A percentile compares a stretch with the other conserved stretches of the same genome.
phyloP scores from a whole-genome alignment of 2,113 vertebrate genomes.

The Perognathus longimembris region DNA sequence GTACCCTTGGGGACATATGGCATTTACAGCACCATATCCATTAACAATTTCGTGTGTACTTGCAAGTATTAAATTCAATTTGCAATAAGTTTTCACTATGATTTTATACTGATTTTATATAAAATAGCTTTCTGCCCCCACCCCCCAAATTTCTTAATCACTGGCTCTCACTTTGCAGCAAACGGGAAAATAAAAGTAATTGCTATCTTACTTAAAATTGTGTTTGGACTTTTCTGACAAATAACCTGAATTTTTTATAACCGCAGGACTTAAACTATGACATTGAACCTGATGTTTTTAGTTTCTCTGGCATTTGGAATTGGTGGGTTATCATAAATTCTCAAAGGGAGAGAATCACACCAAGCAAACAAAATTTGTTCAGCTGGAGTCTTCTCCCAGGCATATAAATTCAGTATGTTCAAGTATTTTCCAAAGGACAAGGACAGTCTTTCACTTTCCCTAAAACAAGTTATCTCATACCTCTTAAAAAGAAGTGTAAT shows the following conservation, averaged over 20 bases:
- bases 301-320: not conserved
- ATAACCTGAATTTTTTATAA: not conserved
- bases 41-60: not conserved
- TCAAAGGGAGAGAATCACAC: not conserved
- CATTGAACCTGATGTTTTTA: slow-evolving; percentile 7
- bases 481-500: not conserved
- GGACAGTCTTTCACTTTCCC: slow-evolving; percentile 21
- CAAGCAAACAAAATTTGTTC: slow-evolving; percentile 2
- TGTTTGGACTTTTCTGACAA: not conserved
- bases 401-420: slow-evolving; percentile 40
- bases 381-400: not conserved
- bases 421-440: not conserved
- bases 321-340: slow-evolving; percentile 35
- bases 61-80: not conserved
- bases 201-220: not conserved
- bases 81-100: not conserved
- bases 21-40: not conserved
- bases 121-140: not conserved
- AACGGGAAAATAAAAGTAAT: not conserved
- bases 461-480: not conserved
- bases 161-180: accelerated
- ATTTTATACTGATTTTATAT: not conserved
- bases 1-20: not conserved
- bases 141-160: not conserved
- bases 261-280: not conserved